Evolutionary conservation across 2,113 vertebrate genomes (phyloP), one percentile per base, ranked within the genome.

Genomic region (Mus pahari): DNA sequence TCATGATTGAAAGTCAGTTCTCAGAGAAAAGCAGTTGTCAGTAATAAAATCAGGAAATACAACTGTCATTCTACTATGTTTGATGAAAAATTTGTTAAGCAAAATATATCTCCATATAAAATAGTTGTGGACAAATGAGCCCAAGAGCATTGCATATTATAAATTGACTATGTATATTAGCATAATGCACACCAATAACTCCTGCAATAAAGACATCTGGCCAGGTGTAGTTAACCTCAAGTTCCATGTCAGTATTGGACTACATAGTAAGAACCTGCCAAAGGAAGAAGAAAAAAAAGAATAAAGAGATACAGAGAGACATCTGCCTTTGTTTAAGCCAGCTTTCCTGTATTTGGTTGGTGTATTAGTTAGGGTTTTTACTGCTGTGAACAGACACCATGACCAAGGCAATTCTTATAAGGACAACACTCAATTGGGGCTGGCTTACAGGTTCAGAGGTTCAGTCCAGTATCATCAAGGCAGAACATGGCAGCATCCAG

Each of bases 51-150:
- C 19, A 17, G 53, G n/a, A 88, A n/a, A 91, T 78, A 77, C 16
- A 87, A 66, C 24, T 81, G 8, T 31, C 78, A 92, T 87, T 78
- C 48, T 17, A 45, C 33, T 7, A 45, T 83, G 3, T 24, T 7
- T 74, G 17, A 86, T 33, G 19, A 94, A 79, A 71, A 24, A 79
- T 62, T 26, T 93, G 31, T 89, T 74, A 58, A 24, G 10, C n/a
- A 95, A 92, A 86, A 91, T 11, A 45, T 48, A 95, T n/a, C 68
- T 88, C 86, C 70, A 84, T 94, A 92, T 89, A 96, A 83, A 90
- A 36, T 3, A 66, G 48, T 87, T 36, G 31, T 36, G 17, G 81
- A 81, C 58, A 92, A 93, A 45, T 92, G 13, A 86, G 79, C n/a
- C 82, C n/a, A 2, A 8, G 10, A 92, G 82, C 17, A 93, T 26